These are phyloP conservation scores for Drosophila nr. medialis DNA, from an alignment of 2,888 invertebrate genomes.

Conservation along the genomic window DNA sequence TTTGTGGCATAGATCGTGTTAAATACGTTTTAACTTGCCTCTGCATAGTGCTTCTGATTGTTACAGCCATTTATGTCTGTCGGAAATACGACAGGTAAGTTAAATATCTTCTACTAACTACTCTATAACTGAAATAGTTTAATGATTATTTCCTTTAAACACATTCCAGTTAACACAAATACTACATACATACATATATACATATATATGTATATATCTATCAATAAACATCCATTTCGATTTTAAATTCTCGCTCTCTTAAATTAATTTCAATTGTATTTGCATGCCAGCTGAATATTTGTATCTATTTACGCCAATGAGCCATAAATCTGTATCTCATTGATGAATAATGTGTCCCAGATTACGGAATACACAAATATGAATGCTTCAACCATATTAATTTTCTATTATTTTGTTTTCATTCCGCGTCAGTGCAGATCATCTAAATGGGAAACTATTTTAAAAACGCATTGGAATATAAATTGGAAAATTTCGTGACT, in stretches of 20 bases:
- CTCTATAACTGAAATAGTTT: neutral
- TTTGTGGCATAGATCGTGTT: constrained; percentile 69
- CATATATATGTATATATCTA: neutral
- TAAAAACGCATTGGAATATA: constrained; percentile 38
- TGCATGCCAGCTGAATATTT: constrained; percentile 1
- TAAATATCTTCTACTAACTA: neutral
- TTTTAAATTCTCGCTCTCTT: neutral
- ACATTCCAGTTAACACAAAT: neutral
- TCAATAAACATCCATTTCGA: neutral
- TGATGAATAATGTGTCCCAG: constrained; percentile 25
- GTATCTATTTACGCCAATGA: neutral
- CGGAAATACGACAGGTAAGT: constrained; percentile 70
- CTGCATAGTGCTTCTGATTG: constrained; percentile 57
- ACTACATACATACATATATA: neutral
- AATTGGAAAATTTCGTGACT: constrained; percentile 63
- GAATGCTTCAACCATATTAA: constrained; percentile 7
- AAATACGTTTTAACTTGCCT: constrained; percentile 67
- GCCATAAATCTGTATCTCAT: constrained; percentile 34
- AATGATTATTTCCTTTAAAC: neutral
- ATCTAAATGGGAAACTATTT: constrained; percentile 49
- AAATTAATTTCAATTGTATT: neutral
- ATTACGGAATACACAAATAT: neutral
- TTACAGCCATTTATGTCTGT: constrained; percentile 59
- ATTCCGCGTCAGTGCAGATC: constrained; percentile 8
- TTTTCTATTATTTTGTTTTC: constrained; percentile 23